Percentiles rank a stretch among this genome's conserved stretches.
These are phyloP conservation scores for Characodon lateralis DNA, from an alignment of 2,797 vertebrate species.

Conservation along the genomic window DNA sequence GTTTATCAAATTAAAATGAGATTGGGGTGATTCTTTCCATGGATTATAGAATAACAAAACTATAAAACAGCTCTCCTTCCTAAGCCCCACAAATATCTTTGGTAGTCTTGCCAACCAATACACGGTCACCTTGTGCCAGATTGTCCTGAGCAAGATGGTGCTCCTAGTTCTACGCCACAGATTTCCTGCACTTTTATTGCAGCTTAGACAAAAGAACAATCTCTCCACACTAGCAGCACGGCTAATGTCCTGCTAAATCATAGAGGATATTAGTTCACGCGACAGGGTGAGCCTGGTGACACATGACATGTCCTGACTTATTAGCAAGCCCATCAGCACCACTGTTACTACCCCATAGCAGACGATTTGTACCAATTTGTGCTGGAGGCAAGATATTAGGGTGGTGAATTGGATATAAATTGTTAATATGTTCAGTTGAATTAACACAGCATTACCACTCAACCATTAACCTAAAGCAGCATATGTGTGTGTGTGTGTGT, in stretches of 20 bases:
- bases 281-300: slow-evolving; percentile 48
- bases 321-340: slow-evolving; percentile 29
- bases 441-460: slow-evolving; percentile 71
- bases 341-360: slow-evolving; percentile 36
- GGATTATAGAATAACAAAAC: too few species aligned
- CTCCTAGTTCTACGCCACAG: slow-evolving; percentile 26
- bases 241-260: slow-evolving; percentile 39
- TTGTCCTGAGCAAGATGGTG: slow-evolving; percentile 24
- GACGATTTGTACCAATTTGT: slow-evolving; percentile 70
- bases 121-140: slow-evolving; percentile 39
- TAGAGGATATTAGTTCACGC: slow-evolving; percentile 53
- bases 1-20: not conserved
- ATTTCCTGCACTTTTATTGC: slow-evolving; percentile 55
- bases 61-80: not conserved
- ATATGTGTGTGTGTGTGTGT: slow-evolving; percentile 27
- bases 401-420: slow-evolving; percentile 74
- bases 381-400: slow-evolving; percentile 72
- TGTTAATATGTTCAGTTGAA: slow-evolving; percentile 79
- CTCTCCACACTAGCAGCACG: slow-evolving; percentile 10
- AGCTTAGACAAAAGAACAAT: slow-evolving; percentile 46
- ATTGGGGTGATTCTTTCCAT: not conserved
- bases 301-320: slow-evolving; percentile 56
- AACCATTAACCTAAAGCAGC: slow-evolving; percentile 61
- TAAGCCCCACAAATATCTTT: not conserved
- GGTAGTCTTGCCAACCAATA: slow-evolving; percentile 34